Base-by-base conservation (phyloP, 1,140 invertebrate genomes). In the Contarinia nasturtii region DNA sequence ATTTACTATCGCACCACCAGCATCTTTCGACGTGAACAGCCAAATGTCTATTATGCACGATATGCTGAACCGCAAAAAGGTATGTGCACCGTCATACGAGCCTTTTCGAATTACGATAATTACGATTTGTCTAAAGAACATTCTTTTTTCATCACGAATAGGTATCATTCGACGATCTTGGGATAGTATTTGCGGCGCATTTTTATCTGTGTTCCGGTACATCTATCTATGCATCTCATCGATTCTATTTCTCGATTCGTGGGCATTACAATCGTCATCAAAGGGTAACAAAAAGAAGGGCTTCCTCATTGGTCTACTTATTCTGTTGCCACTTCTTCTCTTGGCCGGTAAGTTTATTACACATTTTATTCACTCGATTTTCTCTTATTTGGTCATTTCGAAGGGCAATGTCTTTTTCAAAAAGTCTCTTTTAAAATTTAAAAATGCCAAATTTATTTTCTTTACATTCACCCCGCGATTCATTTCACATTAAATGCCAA, bases 211-310 rank as follows among this genome's bases (percentile, higher is more conserved):
- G 10, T 52, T 55, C 43, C 55, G 53, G 2, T 54, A 56, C 37
- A 21, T 61, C 11, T 64, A 64, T 38, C 10, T 62, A 7, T 54
- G 54, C 18, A 61, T 64, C 43, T 59, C 58, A 43, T 57, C 56
- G 17, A 51, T 71, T 8, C 61, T 71, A 50, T 58, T 61, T 46
- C 49, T 66, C 53, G 69, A 71, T 51, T 69, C 67, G 5, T 70
- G 65, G 63, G 42, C 70, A 45, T 47, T 71, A 42, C 55, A 54
- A 44, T 63, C 59, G 15, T 52, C 50, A 7, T 48, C 54, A 17
- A 55, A 60, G 14, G 57, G 56, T 47, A 55, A 56, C 33, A 51
- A 54, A 2, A 59, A 58, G 44, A 64, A 64, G 48, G 56, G 63
- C 47, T 60, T 63, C 47, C 48, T 64, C 7, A 47, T 63, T n/a